These are phyloP conservation scores for Redunca redunca DNA, from an alignment of 2,113 vertebrate genomes.

Conservation along the genomic window DNA sequence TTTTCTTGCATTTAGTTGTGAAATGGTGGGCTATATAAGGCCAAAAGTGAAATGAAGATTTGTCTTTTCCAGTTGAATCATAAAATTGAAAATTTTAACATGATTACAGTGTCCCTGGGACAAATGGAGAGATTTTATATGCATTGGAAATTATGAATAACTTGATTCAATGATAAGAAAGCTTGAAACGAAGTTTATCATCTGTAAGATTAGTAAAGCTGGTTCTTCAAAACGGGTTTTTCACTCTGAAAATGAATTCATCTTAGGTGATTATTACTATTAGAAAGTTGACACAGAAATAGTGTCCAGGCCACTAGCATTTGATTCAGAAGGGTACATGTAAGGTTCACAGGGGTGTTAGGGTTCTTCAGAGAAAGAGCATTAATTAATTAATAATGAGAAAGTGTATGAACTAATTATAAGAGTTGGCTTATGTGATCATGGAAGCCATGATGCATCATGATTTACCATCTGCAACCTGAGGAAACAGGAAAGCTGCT, in stretches of 20 bases:
- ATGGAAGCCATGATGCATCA: not conserved
- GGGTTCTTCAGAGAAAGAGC: not conserved
- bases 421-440: not conserved
- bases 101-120: not conserved
- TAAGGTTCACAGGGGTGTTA: not conserved
- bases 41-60: not conserved
- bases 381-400: not conserved
- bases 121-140: not conserved
- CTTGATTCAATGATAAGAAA: constrained; percentile 13
- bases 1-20: not conserved
- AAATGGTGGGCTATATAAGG: not conserved
- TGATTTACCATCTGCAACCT: not conserved
- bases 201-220: not conserved
- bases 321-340: not conserved
- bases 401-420: not conserved
- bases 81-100: not conserved
- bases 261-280: not conserved
- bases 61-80: not conserved
- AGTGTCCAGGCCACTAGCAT: not conserved
- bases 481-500: not conserved
- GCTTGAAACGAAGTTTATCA: not conserved
- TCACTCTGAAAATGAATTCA: not conserved
- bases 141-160: not conserved
- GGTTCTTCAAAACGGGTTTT: not conserved
- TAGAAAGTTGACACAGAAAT: not conserved